Base-by-base conservation (phyloP, 2,797 vertebrate species). In the Microchirus variegatus region DNA sequence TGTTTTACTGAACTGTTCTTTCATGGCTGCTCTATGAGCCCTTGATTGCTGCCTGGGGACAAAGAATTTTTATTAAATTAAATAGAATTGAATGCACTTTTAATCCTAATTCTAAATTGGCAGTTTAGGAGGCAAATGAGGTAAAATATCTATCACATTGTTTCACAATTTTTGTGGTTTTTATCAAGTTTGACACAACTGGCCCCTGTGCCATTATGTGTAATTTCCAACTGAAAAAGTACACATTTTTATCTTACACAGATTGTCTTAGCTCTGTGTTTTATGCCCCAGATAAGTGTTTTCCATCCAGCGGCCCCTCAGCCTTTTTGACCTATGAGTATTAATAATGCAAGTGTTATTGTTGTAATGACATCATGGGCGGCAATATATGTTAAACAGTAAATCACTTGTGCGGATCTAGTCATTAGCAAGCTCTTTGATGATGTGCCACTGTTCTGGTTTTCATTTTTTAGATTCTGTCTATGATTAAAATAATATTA, bases 211-310 rank as follows among this genome's bases (percentile, higher is more conserved):
- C 22, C 22, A 22, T 22, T 22, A 5, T 22, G 22, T 22, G 22
- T 3, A 11, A 41, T 10, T 41, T 41, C 40, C 13, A 4, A 41
- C 11, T 41, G 40, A 41, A 41, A 6, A 41, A 41, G 14, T 41
- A 44, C 36, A 15, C 52, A 70, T 63, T 59, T 78, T n/a, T n/a
- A n/a, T n/a, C 22, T 22, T 22, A 81, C 71, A 79, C 77, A 78
- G 70, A 74, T 63, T 58, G 69, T 85, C 80, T 78, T 80, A 84
- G 87, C 80, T 87, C 83, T 58, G 46, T 72, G 31, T 54, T 77
- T 87, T 72, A 76, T 72, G 70, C 80, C 73, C 67, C 42, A 66
- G 35, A 67, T 82, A 68, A 75, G 77, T 60, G 70, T 64, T 53
- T 67, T 70, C 51, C 69, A 71, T 78, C 84, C 62, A 78, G 63